These are phyloP conservation scores for Drosophila pegasa DNA, from an alignment of 2,888 invertebrate genomes.

Conservation along the genomic window DNA sequence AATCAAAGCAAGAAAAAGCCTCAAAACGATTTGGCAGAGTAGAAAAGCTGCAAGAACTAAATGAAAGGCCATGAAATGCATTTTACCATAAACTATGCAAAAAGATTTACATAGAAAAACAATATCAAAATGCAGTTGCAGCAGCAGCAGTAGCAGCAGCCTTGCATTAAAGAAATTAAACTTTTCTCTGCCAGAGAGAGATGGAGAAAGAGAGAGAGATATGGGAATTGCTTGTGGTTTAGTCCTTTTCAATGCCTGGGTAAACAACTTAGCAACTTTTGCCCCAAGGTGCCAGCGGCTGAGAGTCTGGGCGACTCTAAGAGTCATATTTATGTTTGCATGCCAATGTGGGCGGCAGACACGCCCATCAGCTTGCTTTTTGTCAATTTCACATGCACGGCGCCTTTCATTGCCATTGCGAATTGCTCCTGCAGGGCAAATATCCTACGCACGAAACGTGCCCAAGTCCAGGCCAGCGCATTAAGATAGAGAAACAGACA, in stretches of 20 bases:
- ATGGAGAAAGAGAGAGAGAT: neutral
- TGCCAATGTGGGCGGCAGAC: constrained; percentile 38
- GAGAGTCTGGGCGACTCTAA: constrained; percentile 29
- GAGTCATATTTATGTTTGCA: constrained; percentile 70
- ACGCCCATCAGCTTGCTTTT: constrained; percentile 60
- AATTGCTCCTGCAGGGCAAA: constrained; percentile 73
- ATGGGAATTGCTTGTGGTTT: constrained; percentile 33
- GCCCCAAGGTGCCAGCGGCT: constrained; percentile 55
- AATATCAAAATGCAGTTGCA: constrained; percentile 28
- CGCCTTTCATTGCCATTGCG: constrained; percentile 61
- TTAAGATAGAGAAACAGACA: neutral
- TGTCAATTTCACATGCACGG: constrained; percentile 73
- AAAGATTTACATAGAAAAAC: constrained; percentile 37
- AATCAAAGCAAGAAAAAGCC: constrained; percentile 42
- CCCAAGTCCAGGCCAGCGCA: constrained; percentile 59
- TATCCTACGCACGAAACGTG: constrained; percentile 68
- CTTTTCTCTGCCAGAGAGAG: constrained; percentile 18
- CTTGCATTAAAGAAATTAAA: constrained; percentile 76
- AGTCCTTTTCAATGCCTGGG: constrained; percentile 59
- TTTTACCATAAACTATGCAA: constrained; percentile 52
- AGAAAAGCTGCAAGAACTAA: constrained; percentile 41
- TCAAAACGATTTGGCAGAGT: constrained; percentile 34
- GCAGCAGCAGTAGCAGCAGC: constrained; percentile 8
- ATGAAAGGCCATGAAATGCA: constrained; percentile 59
- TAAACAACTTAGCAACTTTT: constrained; percentile 73